phyloP scores from a whole-genome alignment of 1,140 invertebrate genomes.

The Platyscapa corneri region DNA sequence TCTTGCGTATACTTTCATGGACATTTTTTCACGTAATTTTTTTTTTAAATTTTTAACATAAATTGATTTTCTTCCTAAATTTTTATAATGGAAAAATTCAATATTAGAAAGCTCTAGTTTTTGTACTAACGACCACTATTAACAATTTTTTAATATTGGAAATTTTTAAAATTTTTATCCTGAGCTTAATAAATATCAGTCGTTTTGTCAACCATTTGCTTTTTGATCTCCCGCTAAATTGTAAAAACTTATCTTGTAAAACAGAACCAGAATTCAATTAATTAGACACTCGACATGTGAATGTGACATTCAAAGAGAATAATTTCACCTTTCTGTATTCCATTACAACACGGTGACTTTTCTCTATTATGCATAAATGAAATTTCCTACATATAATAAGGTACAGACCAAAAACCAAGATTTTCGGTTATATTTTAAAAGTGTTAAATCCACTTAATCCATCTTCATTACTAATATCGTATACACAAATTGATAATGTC shows the following conservation, averaged over 20 bases:
- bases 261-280: constrained; percentile 27
- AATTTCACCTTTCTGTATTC: constrained; percentile 25
- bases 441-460: not conserved
- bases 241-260: not conserved
- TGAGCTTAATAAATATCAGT: not conserved
- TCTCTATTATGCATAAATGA: constrained; percentile 2
- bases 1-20: not conserved
- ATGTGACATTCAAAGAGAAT: constrained; percentile 37
- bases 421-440: constrained; percentile 7
- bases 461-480: constrained; percentile 24
- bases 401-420: not conserved
- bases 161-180: not conserved
- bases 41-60: not conserved
- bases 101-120: constrained; percentile 3
- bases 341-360: not conserved
- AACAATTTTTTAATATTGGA: constrained; percentile 1
- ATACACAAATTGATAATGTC: not conserved
- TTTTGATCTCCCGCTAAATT: not conserved
- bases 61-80: not conserved
- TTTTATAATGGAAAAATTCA: not conserved
- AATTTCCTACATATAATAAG: constrained; percentile 7
- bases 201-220: not conserved
- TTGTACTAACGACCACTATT: not conserved
- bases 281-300: constrained; percentile 42
- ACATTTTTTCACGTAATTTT: not conserved